phyloP scores from a whole-genome alignment of 1,140 invertebrate genomes.

The Neomicropteryx cornuta region DNA sequence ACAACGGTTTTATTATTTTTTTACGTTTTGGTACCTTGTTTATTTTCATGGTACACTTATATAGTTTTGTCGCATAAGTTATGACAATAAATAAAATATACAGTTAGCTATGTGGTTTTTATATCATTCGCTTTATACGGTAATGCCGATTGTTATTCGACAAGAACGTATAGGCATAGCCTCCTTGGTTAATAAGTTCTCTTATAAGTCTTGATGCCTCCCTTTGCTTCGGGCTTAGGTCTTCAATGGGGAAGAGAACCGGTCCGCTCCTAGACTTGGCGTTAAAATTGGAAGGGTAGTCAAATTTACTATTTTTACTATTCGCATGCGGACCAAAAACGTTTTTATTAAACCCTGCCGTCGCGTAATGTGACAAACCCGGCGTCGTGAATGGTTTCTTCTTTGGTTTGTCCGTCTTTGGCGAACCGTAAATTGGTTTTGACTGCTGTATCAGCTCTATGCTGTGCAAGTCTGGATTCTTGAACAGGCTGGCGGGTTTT shows the following conservation, averaged over 20 bases:
- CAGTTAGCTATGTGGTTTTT: too few relatives aligned
- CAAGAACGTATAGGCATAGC: too few relatives aligned
- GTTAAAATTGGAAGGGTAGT: slow-evolving; percentile 13
- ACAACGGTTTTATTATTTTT: too few relatives aligned
- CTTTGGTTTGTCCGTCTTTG: slow-evolving; percentile 11
- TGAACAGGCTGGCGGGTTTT: too few relatives aligned
- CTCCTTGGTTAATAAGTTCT: slow-evolving; percentile 13
- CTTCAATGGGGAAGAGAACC: slow-evolving; percentile 9
- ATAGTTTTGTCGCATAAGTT: too few relatives aligned
- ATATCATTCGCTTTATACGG: too few relatives aligned
- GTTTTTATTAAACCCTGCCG: slow-evolving; percentile 8
- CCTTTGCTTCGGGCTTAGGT: slow-evolving; percentile 9
- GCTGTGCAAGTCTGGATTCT: too few relatives aligned
- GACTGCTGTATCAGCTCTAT: slow-evolving; percentile 9
- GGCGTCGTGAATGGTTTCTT: slow-evolving; percentile 24
- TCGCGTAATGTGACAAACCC: slow-evolving; percentile 24
- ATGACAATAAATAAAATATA: too few relatives aligned
- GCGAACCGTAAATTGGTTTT: slow-evolving; percentile 13
- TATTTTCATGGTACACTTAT: too few relatives aligned
- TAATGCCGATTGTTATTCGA: too few relatives aligned
- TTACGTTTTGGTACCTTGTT: too few relatives aligned
- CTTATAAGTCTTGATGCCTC: slow-evolving; percentile 13
- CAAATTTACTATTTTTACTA: slow-evolving; percentile 9
- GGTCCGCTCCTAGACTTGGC: slow-evolving; percentile 11
- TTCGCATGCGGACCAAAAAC: not conserved